Base-by-base conservation (phyloP, 1,140 invertebrate species). In the Campoletis sonorensis region DNA sequence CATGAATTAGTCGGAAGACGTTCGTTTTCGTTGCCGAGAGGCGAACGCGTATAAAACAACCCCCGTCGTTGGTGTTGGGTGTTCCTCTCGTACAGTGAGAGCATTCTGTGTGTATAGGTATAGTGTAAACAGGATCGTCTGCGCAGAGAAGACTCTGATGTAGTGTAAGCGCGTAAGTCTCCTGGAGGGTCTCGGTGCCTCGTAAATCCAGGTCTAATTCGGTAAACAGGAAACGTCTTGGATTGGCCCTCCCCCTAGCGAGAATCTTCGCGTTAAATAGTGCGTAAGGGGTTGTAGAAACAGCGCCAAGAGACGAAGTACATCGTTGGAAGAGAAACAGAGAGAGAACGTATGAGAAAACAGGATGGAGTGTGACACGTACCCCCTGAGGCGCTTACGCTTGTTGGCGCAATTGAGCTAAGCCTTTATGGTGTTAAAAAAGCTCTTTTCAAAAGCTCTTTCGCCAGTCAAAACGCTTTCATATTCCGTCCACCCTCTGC, bases 131-230 rank as follows among this genome's bases (percentile, higher is more conserved):
- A 33, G 27, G 13, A 64, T 64, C 61, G 61, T 64, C n/a, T 33
- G 16, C 30, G 23, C 27, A 64, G 3, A 11, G n/a, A 23, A 15
- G 5, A 37, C 30, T 33, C 30, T 33, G 67, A 70, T 70, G 76
- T 40, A 67, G 51, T 54, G 64, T 71, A 26, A 61, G 64, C 27
- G 79, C 30, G 67, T 72, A 71, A 79, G 70, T 79, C 79, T 79
- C 51, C 79, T n/a, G 10, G 67, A 61, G 79, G 67, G 61, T 73
- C 76, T 23, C 75, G 23, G 45, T 70, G 71, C 54, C 79, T 84
- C 80, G 82, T 84, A 84, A 84, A 84, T 84, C 79, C 70, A 49
- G 51, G 77, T 79, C 79, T 84, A 84, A 84, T 84, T 87, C 67
- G 81, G 71, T 80, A 85, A 87, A 84, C 81, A 73, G 72, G 54